Conservation (phyloP, 2,888 invertebrate species). For the Campoplex nolae region DNA sequence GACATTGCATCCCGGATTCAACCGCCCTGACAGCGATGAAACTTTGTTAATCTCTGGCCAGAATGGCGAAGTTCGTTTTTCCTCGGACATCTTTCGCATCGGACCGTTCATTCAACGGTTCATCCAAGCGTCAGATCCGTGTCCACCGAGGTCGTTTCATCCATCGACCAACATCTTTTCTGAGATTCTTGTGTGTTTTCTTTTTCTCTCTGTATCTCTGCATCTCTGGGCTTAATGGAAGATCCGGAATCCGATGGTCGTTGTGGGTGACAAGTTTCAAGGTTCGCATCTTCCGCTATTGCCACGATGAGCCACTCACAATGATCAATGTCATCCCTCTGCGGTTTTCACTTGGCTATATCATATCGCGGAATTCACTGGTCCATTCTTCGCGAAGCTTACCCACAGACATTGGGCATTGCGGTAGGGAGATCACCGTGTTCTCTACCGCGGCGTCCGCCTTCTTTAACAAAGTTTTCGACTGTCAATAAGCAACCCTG, state of each 20-base stretch:
- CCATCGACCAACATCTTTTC: conserved; percentile 10
- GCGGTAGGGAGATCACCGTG: background rate
- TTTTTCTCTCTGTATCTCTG: background rate
- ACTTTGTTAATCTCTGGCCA: background rate
- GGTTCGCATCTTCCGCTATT: conserved; percentile 55
- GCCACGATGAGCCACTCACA: background rate
- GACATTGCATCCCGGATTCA: background rate
- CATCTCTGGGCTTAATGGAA: conserved; percentile 57
- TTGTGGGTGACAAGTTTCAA: conserved; percentile 68
- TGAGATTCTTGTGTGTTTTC: background rate
- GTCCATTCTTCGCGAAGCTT: background rate
- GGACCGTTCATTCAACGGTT: conserved; percentile 57
- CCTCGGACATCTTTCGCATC: background rate
- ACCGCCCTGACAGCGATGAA: background rate
- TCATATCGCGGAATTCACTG: conserved; percentile 25
- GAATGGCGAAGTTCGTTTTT: background rate
- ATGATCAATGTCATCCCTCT: conserved; percentile 37
- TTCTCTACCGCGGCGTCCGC: background rate
- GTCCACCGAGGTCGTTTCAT: conserved; percentile 47
- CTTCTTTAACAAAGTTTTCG: background rate
- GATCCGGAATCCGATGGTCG: conserved; percentile 67
- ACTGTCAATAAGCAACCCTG: conserved; percentile 37
- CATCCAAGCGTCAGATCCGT: conserved; percentile 55
- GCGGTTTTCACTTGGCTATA: conserved; percentile 5
- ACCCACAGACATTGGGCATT: background rate